A percentile compares a stretch with the other conserved stretches of the same genome.
Conservation (phyloP, 2,797 vertebrate species). For the Scomberomorus guttatus region DNA sequence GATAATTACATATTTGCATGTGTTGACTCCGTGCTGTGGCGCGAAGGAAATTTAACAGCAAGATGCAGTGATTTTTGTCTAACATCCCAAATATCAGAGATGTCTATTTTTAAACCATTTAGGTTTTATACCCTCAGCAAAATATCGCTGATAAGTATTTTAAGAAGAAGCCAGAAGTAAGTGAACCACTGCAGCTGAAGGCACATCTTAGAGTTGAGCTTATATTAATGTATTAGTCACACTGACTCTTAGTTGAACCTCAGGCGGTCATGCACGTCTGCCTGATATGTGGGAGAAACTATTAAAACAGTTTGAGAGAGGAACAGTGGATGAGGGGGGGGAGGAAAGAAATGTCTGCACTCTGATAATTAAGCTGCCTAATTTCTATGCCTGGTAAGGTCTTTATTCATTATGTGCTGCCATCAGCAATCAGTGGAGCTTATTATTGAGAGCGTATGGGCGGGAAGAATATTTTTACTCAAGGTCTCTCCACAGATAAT, state of each 20-base stretch:
- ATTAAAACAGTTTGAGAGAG: constrained; percentile 63
- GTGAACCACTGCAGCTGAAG: constrained; percentile 11
- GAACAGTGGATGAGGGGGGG: constrained; percentile 41
- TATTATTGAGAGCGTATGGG: constrained; percentile 65
- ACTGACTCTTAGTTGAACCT: constrained; percentile 33
- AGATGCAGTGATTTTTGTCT: constrained; percentile 4
- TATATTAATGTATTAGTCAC: constrained; percentile 40
- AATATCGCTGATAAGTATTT: constrained; percentile 16
- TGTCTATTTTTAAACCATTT: constrained; percentile 6
- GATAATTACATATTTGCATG: constrained; percentile 47
- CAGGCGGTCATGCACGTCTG: constrained; percentile 32
- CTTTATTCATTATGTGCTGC: constrained; percentile 78
- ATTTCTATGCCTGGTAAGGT: constrained; percentile 71
- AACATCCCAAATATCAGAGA: neutral
- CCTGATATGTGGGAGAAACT: constrained; percentile 60
- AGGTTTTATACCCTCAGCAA: neutral
- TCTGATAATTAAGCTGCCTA: constrained; percentile 75
- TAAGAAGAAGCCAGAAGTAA: constrained; percentile 21
- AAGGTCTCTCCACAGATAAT: constrained; percentile 43
- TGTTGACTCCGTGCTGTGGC: constrained; percentile 17
- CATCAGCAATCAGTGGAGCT: constrained; percentile 75
- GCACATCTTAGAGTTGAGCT: constrained; percentile 29
- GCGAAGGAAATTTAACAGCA: constrained; percentile 10
- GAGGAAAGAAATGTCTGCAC: constrained; percentile 59
- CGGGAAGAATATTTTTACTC: constrained; percentile 64